These are phyloP conservation scores for Microhierax caerulescens DNA, from an alignment of 2,797 vertebrate genomes.

Conservation along the genomic window DNA sequence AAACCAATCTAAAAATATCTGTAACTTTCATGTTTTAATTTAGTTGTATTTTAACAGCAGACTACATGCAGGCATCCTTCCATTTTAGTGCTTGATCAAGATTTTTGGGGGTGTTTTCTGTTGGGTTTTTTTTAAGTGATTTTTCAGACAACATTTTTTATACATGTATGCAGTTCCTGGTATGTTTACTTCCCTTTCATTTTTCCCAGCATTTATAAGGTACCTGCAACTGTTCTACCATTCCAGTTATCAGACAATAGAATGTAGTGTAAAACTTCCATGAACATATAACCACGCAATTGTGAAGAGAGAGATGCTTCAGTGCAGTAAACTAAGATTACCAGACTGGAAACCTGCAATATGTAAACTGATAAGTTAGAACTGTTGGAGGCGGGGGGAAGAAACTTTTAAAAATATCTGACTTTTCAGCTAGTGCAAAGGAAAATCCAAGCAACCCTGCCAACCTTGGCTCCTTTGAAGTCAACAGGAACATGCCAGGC, in stretches of 20 bases:
- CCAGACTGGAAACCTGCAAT: background rate
- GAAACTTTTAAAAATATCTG: too few relatives aligned
- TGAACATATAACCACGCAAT: background rate
- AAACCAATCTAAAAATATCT: background rate
- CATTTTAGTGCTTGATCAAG: background rate
- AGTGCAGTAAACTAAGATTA: background rate
- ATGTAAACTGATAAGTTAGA: background rate
- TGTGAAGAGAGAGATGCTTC: background rate
- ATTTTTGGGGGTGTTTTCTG: background rate
- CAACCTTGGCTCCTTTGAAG: background rate
- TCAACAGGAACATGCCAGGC: background rate
- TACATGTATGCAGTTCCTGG: background rate
- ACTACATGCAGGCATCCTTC: background rate
- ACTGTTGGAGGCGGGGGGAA: background rate
- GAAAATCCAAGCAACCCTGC: background rate
- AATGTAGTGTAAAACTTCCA: background rate
- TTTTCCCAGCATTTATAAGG: background rate
- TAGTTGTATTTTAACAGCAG: background rate
- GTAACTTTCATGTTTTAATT: background rate
- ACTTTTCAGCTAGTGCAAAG: background rate
- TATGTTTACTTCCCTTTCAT: background rate
- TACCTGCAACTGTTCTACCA: background rate
- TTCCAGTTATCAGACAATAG: background rate
- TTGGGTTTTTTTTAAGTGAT: background rate
- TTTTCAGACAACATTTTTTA: background rate